A percentile compares a stretch with the other conserved stretches of the same genome.
phyloP scores from a whole-genome alignment of 2,888 invertebrate species.

The Brachylomia viminalis region DNA sequence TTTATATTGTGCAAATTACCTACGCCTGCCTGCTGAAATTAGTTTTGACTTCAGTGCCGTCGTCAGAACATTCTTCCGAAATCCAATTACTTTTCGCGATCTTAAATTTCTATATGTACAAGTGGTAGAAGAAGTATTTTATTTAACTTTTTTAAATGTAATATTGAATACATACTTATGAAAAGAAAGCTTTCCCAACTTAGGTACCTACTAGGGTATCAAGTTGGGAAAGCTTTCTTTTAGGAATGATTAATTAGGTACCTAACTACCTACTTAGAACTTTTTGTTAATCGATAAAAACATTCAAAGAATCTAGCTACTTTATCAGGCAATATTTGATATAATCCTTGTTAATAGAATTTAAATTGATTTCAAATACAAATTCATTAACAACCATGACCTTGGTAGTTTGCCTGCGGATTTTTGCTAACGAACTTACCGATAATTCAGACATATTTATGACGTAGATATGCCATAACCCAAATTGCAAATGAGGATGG shows the following conservation, averaged over 20 bases:
- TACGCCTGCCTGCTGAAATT: constrained; percentile 46
- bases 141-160: not conserved
- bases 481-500: constrained; percentile 64
- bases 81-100: constrained; percentile 62
- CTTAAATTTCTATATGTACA: constrained; percentile 45
- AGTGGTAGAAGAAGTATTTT: not conserved
- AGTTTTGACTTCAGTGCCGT: constrained; percentile 52
- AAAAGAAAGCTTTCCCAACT: too few relatives aligned
- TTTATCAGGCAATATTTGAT: not conserved
- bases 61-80: constrained; percentile 51
- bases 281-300: not conserved
- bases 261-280: not conserved
- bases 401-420: constrained; percentile 2
- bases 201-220: too few relatives aligned
- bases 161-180: not conserved
- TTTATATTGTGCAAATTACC: constrained; percentile 53
- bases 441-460: constrained; percentile 30
- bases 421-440: constrained; percentile 8
- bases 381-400: not conserved
- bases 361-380: not conserved
- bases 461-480: constrained; percentile 45
- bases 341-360: not conserved
- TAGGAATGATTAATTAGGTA: not conserved
- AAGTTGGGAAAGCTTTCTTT: not conserved
- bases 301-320: not conserved